Percentiles rank a stretch among this genome's conserved stretches.
Conservation (phyloP, 2,797 vertebrate genomes). For the Dicrostonyx torquatus region DNA sequence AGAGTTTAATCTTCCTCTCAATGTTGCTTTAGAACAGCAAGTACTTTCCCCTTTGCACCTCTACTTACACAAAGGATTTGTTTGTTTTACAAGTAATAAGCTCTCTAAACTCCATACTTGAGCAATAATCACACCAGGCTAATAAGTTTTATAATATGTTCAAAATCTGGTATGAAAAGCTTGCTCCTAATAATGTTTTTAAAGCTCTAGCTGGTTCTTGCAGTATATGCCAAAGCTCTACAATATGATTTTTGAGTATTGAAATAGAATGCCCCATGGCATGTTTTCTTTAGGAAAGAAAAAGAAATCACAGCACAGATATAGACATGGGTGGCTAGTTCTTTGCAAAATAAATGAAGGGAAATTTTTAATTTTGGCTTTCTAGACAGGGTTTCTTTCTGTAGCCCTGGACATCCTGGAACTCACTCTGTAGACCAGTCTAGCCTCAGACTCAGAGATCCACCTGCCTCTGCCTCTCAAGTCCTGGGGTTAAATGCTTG, state of each 20-base stretch:
- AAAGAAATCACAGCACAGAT: background rate
- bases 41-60: slow-evolving; percentile 48
- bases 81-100: slow-evolving; percentile 53
- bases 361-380: background rate
- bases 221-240: background rate
- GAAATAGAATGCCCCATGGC: background rate
- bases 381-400: background rate
- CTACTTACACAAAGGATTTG: slow-evolving; percentile 66
- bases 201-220: slow-evolving; percentile 32
- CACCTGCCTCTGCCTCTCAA: background rate
- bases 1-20: slow-evolving; percentile 64
- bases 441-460: background rate
- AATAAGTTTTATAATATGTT: slow-evolving; percentile 54
- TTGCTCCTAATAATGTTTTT: slow-evolving; percentile 62
- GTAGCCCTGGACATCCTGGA: background rate
- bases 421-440: background rate
- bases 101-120: slow-evolving; percentile 65
- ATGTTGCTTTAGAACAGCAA: slow-evolving; percentile 69
- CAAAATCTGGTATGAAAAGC: slow-evolving; percentile 54
- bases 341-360: background rate
- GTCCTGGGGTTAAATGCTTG: background rate
- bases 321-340: background rate
- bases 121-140: slow-evolving; percentile 61
- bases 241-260: slow-evolving; percentile 2
- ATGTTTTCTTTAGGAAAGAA: slow-evolving; percentile 52